A percentile compares a stretch with the other conserved stretches of the same genome.
These are phyloP conservation scores for Euleptes europaea DNA, from an alignment of 2,113 vertebrate species.

Conservation along the genomic window DNA sequence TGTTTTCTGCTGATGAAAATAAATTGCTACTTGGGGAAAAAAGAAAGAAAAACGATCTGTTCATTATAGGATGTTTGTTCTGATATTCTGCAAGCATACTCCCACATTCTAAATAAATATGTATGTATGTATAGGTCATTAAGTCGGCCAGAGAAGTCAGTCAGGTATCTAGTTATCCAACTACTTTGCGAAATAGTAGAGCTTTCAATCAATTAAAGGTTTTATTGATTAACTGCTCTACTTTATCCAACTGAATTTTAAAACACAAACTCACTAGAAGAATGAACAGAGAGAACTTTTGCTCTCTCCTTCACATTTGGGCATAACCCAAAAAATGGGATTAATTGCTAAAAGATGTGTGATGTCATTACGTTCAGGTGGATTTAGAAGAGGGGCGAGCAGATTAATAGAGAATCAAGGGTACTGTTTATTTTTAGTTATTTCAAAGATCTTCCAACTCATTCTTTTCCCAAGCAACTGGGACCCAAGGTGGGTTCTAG, in stretches of 20 bases:
- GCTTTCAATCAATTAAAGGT: neutral
- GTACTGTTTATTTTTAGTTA: no score
- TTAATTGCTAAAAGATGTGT: neutral
- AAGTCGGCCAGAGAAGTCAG: neutral
- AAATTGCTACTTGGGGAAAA: conserved; percentile 73
- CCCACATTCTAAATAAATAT: conserved; percentile 4
- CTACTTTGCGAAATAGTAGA: neutral
- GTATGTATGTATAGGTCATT: conserved; percentile 10
- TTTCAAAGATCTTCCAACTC: no score
- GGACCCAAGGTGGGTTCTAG: neutral
- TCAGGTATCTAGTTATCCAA: neutral
- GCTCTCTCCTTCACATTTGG: neutral
- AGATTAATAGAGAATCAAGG: neutral
- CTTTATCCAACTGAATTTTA: neutral
- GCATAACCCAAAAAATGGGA: neutral
- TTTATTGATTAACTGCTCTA: neutral
- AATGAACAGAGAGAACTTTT: neutral
- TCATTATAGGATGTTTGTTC: neutral
- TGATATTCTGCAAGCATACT: neutral
- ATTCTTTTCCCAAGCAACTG: no score
- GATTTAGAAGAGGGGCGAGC: neutral
- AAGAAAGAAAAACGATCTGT: conserved; percentile 35
- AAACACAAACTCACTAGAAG: neutral
- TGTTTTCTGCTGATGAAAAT: conserved; percentile 75
- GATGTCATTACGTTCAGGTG: neutral